phyloP scores from a whole-genome alignment of 2,797 vertebrate species.

The Xiphorhynchus erythropygius region DNA sequence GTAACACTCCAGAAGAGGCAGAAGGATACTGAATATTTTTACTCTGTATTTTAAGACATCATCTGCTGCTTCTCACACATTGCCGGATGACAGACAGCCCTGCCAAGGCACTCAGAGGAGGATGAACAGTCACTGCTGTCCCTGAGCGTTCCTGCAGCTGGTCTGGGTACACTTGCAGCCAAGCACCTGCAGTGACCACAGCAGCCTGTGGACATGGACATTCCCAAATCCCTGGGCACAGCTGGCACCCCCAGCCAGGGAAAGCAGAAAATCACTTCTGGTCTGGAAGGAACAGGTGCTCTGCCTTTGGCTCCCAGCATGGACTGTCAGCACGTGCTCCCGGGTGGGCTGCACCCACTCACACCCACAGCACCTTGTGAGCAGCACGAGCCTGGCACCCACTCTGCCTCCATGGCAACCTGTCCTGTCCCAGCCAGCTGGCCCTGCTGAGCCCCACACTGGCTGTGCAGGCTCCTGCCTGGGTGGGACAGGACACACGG shows the following conservation, averaged over 20 bases:
- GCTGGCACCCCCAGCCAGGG: too few species aligned
- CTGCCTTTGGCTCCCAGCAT: background rate
- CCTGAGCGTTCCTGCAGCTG: background rate
- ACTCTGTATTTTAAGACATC: conserved; percentile 24
- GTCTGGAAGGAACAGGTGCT: background rate
- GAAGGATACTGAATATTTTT: conserved; percentile 17
- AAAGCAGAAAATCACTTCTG: background rate
- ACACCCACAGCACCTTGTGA: background rate
- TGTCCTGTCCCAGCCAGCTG: background rate
- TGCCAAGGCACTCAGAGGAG: rapidly evolving
- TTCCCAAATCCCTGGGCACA: background rate
- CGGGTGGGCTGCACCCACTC: background rate
- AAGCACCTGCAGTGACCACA: rapidly evolving
- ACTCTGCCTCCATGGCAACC: background rate
- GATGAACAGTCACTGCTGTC: background rate
- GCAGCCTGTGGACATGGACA: rapidly evolving
- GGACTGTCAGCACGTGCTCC: background rate
- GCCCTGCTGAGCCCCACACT: rapidly evolving
- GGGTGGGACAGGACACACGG: background rate
- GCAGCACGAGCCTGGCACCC: background rate
- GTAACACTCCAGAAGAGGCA: background rate
- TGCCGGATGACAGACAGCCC: background rate
- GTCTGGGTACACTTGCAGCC: background rate
- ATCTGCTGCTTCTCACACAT: conserved; percentile 16
- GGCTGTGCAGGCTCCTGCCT: background rate